Conservation (phyloP, 2,797 vertebrate genomes). For the Smutsia temminckii region DNA sequence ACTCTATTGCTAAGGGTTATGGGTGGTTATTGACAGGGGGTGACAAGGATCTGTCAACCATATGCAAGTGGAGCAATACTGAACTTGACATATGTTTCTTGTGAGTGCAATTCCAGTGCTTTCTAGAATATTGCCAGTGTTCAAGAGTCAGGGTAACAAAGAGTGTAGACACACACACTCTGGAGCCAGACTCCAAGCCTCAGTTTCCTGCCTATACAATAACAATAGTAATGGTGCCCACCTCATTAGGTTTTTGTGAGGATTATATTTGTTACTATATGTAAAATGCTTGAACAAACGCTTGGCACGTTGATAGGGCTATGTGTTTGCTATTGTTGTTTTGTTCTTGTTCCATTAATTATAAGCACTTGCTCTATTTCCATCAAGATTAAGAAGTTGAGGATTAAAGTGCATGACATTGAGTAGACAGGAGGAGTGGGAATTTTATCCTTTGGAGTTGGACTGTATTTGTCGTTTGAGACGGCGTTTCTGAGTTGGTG, state of each 20-base stretch:
- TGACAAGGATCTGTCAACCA: conserved; percentile 61
- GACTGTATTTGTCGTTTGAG: background rate
- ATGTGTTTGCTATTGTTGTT: background rate
- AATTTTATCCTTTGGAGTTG: background rate
- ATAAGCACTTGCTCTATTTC: background rate
- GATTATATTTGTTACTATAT: background rate
- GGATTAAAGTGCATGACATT: background rate
- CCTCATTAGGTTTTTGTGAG: background rate
- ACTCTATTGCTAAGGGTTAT: background rate
- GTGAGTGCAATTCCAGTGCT: conserved; percentile 50
- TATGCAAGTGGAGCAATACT: conserved; percentile 9
- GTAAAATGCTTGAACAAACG: background rate
- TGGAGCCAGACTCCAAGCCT: background rate
- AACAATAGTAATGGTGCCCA: background rate
- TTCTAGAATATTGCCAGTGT: background rate
- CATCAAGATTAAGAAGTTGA: background rate
- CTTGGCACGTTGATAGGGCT: background rate
- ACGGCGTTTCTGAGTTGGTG: background rate
- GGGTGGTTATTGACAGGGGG: background rate
- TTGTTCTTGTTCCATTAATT: background rate
- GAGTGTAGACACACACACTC: background rate
- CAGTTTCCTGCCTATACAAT: background rate
- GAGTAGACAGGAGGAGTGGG: background rate
- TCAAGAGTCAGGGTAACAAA: background rate
- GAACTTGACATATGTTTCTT: conserved; percentile 53